Conservation (phyloP, 2,888 invertebrate species). For the Eueremaeus valkanovi region DNA sequence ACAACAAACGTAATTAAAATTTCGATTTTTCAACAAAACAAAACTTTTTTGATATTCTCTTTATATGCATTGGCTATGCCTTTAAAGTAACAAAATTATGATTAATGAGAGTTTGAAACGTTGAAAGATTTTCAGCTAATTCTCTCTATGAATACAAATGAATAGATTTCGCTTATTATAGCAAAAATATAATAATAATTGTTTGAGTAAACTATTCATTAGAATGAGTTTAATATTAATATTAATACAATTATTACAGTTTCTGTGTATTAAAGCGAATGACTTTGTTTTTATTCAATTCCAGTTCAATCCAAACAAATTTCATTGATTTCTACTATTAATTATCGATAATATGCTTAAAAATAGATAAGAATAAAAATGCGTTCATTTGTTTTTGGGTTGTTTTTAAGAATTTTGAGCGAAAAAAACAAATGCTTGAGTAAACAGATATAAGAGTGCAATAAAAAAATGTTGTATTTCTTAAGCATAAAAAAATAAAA, state of each 20-base stretch:
- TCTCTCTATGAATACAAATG: neutral
- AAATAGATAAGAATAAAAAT: neutral
- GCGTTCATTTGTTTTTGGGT: neutral
- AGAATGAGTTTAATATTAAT: no score
- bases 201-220: neutral
- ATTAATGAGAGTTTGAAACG: neutral
- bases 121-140: slow-evolving; percentile 6
- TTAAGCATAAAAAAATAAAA: neutral
- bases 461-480: neutral
- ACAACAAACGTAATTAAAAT: slow-evolving; percentile 1
- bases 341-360: no score
- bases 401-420: neutral
- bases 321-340: no score
- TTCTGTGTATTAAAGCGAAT: no score
- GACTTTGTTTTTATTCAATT: no score
- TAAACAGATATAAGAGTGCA: slow-evolving; percentile 18
- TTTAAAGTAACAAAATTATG: neutral
- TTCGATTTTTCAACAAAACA: neutral
- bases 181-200: neutral
- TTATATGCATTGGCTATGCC: no score
- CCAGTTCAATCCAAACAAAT: no score
- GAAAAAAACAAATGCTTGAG: slow-evolving; percentile 15
- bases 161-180: neutral
- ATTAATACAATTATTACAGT: no score
- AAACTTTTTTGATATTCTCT: neutral